These are phyloP conservation scores for Anabacerthia variegaticeps DNA, from an alignment of 2,797 vertebrate genomes.

Conservation along the genomic window DNA sequence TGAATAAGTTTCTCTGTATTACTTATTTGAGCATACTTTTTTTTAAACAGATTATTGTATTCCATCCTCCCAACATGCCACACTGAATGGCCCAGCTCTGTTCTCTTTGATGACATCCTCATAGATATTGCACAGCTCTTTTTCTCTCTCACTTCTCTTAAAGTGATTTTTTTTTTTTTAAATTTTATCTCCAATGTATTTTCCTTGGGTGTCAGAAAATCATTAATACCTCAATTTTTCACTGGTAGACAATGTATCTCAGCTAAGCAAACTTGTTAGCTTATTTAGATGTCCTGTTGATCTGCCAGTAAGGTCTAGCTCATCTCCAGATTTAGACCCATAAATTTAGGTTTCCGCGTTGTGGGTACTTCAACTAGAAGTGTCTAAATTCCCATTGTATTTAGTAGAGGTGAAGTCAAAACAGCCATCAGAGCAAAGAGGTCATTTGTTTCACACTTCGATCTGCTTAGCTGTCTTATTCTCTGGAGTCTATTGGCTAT, in stretches of 20 bases:
- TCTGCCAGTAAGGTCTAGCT: not conserved
- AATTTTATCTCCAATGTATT: not conserved
- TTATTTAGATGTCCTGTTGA: not conserved
- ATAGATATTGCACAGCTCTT: not conserved
- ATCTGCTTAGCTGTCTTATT: not conserved
- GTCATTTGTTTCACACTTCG: fast-evolving
- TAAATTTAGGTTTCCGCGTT: not conserved
- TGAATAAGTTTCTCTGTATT: not conserved
- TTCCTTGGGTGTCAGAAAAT: not conserved
- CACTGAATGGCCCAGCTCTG: not conserved
- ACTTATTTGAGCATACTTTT: not conserved
- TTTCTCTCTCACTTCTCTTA: not conserved
- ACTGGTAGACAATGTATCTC: not conserved
- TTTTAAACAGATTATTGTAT: not conserved
- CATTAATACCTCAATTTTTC: not conserved
- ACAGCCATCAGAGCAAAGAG: not conserved
- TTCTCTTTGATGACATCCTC: not conserved
- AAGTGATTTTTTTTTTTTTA: not conserved
- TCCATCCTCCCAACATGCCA: not conserved
- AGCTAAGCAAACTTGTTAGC: not conserved
- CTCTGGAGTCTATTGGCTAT: not conserved
- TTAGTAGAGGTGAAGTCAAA: not conserved
- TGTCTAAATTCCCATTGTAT: not conserved
- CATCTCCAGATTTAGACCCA: not conserved
- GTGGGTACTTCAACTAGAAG: not conserved